Evolutionary conservation across 92 coral and sea anemone genomes (phyloP), one percentile per base, ranked within the genome.

Genomic region (Isaurus tuberculatus): DNA sequence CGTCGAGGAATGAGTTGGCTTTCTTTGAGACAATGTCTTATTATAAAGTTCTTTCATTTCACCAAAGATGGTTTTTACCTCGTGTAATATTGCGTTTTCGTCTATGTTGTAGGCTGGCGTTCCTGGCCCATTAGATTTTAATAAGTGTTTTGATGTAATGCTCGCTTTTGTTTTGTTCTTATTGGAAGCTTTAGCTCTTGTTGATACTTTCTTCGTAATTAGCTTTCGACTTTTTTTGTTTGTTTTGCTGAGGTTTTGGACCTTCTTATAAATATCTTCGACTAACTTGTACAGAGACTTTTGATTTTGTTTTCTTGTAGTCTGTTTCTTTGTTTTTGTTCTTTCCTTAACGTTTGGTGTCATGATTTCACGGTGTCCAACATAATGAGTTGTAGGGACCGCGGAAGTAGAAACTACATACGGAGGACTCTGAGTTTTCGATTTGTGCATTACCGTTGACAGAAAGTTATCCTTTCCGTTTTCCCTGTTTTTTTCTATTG

Each of bases 41-140:
- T 66, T 77, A 40, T 89, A 91, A 20, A 91, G 75, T 15, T 86
- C 68, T 69, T 91, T 93, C 94, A 93, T 91, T 44, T 91, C 90
- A 9, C 79, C 86, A 86, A 86, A 93, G n/a, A 93, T 91, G 10
- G 70, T 53, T 61, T 79, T 93, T 78, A 93, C 92, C 57, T 93
- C 92, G 36, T 65, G 74, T 20, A 93, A 80, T 16, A 93, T 83
- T 27, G 83, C 70, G 25, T 81, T 65, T n/a, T 91, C 94, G 16
- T 86, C 83, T 58, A 84, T 85, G 23, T 80, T 69, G 46, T 80
- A 65, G 19, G 74, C 81, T 33, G 48, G 37, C 1, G 33, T n/a
- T 20, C 5, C 36, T 13, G 69, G 30, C 11, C 48, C 27, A 33
- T 55, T 34, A 27, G 16, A 13, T 64, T 3, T 22, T 36, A 67